These are phyloP conservation scores for Drosophila flavopinicola DNA, from an alignment of 2,888 invertebrate genomes.

Conservation along the genomic window DNA sequence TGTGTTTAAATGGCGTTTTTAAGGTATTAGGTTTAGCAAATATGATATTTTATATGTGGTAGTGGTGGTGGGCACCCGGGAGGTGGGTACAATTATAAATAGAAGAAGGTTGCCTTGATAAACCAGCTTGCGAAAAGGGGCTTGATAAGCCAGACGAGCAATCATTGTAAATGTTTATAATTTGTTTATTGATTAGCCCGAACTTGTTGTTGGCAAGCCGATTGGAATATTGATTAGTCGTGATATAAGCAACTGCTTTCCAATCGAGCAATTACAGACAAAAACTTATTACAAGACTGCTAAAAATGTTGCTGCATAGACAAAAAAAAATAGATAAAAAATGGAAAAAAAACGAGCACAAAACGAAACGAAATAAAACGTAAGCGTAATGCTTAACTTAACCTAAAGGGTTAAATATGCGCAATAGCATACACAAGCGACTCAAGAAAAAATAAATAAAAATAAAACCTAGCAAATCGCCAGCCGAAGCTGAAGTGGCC, in stretches of 20 bases:
- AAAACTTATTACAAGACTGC: slow-evolving; percentile 12
- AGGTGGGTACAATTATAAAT: slow-evolving; percentile 51
- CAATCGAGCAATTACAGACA: slow-evolving; percentile 20
- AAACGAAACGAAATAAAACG: slow-evolving; percentile 61
- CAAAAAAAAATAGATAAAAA: neutral
- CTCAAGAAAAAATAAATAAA: slow-evolving; percentile 23
- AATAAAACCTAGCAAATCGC: slow-evolving; percentile 24
- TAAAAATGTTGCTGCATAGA: slow-evolving; percentile 3
- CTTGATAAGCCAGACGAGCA: slow-evolving; percentile 53
- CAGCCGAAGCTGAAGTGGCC: slow-evolving; percentile 26
- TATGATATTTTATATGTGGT: slow-evolving; percentile 9
- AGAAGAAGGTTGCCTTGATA: slow-evolving; percentile 65
- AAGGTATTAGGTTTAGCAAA: slow-evolving; percentile 15
- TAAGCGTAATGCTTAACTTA: slow-evolving; percentile 76
- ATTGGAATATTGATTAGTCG: slow-evolving; percentile 49
- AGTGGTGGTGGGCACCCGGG: no score
- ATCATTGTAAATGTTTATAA: slow-evolving; percentile 71
- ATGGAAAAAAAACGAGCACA: slow-evolving; percentile 35
- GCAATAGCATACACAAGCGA: slow-evolving; percentile 61
- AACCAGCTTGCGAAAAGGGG: slow-evolving; percentile 38
- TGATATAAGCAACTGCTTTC: slow-evolving; percentile 45
- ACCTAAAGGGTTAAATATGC: slow-evolving; percentile 76
- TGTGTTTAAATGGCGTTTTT: slow-evolving; percentile 18
- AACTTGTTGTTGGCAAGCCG: slow-evolving; percentile 42
- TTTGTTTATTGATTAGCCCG: slow-evolving; percentile 67